Evolutionary conservation across 2,113 vertebrate species (phyloP), one percentile per base, ranked within the genome.

Genomic region (Catharus minimus): DNA sequence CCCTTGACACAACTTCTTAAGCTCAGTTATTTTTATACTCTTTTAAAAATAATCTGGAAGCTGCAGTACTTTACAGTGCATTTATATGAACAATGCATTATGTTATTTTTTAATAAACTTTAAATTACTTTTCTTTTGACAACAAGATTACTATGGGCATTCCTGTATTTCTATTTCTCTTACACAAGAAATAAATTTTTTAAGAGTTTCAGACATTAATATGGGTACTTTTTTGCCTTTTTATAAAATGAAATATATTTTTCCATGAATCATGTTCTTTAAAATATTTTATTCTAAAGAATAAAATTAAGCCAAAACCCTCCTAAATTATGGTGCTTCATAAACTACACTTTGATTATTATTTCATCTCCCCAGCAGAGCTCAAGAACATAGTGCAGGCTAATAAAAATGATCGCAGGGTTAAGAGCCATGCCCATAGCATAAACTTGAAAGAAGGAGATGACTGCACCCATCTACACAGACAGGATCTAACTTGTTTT

Each of bases 191-290:
- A 49, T 6, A 27, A 28, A n/a, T 7, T 26, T 76, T 58, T 33
- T 11, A 7, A 11, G 62, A 71, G 7, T 41, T 83, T 33, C 32
- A 66, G 58, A 36, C 4, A 46, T 2, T 1, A 23, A 82, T 8
- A 13, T 6, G 5, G 9, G 14, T 4, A 64, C 27, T 33, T 56
- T 19, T 86, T 53, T 53, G 6, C 3, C 1, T 11, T 15, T 36
- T 38, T 14, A 32, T 28, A 6, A 16, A 49, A 43, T 16, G 2
- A 32, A 72, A 55, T 2, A 2, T 0, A 18, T 1, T 32, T 55
- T 81, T 16, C 10, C 7, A 60, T 52, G 5, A 74, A 8, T 36
- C 7, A 15, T 6, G 39, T 17, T 43, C 30, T 84, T 87, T n/a
- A 33, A 88, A 82, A 47, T 27, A 38, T 50, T 27, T 27, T 50